phyloP scores from a whole-genome alignment of 2,113 vertebrate species.

The Mustela nigripes region DNA sequence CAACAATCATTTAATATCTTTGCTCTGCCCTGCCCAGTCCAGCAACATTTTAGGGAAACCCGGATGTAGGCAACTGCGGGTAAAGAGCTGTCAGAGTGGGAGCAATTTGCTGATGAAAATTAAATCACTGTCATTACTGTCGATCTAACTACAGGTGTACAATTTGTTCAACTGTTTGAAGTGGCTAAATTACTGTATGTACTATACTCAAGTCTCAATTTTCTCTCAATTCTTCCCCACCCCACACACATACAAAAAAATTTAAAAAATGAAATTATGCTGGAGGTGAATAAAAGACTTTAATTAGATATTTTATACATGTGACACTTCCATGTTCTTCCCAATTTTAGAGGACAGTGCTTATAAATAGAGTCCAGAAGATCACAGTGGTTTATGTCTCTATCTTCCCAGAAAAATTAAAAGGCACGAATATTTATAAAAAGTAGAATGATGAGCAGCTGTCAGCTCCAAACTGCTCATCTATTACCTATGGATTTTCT shows the following conservation, averaged over 20 bases:
- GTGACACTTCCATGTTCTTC: constrained; percentile 59
- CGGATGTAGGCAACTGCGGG: neutral
- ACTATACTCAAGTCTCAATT: constrained; percentile 20
- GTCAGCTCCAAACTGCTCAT: constrained; percentile 77
- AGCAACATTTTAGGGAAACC: constrained; percentile 64
- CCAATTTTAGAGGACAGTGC: constrained; percentile 57
- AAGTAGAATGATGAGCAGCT: constrained; percentile 74
- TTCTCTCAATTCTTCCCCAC: constrained; percentile 24
- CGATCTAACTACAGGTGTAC: constrained; percentile 55
- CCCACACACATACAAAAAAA: constrained; percentile 27
- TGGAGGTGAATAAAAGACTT: constrained; percentile 72
- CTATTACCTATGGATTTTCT: constrained; percentile 69
- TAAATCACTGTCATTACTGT: constrained; percentile 58
- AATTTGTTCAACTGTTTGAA: constrained; percentile 69
- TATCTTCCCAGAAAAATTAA: constrained; percentile 77
- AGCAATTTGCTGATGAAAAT: constrained; percentile 58
- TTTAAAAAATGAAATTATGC: constrained; percentile 59
- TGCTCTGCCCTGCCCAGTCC: neutral
- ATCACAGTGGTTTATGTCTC: constrained; percentile 53
- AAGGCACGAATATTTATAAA: constrained; percentile 75
- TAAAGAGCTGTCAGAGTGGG: neutral
- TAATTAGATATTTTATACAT: constrained; percentile 74
- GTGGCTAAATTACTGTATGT: constrained; percentile 74
- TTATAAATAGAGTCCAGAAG: constrained; percentile 68
- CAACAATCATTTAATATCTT: neutral